These are phyloP conservation scores for Megastigmus dorsalis DNA, from an alignment of 2,888 invertebrate species.

Conservation along the genomic window DNA sequence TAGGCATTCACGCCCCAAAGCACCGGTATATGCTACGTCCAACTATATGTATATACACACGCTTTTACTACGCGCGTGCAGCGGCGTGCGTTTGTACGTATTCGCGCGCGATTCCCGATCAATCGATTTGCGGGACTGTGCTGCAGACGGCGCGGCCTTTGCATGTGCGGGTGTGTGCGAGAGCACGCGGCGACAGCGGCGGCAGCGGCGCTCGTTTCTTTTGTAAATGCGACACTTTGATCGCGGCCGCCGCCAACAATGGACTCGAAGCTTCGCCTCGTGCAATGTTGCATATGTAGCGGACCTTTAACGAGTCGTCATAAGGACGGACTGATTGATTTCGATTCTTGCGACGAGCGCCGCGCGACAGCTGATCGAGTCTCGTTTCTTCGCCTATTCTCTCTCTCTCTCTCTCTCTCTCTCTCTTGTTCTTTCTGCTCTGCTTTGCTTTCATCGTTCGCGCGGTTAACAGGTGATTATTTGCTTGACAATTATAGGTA, in stretches of 20 bases:
- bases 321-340: conserved; percentile 9
- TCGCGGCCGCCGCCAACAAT: not conserved
- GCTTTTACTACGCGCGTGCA: not conserved
- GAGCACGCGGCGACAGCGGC: not conserved
- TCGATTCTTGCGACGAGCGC: too few relatives aligned
- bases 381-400: too few relatives aligned
- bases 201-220: conserved; percentile 33
- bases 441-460: not conserved
- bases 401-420: not conserved
- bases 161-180: too few relatives aligned
- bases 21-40: too few relatives aligned
- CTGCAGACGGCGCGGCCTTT: too few relatives aligned
- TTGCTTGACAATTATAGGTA: conserved; percentile 36
- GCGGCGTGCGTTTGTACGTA: not conserved
- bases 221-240: conserved; percentile 42
- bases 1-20: too few relatives aligned
- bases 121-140: too few relatives aligned
- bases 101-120: conserved; percentile 29
- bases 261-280: too few relatives aligned
- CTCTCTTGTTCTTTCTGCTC: not conserved
- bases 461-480: not conserved
- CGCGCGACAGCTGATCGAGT: conserved; percentile 7
- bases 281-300: too few relatives aligned
- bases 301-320: too few relatives aligned
- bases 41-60: too few relatives aligned